Conservation (phyloP, 1,140 invertebrate species). For the Asobara japonica region DNA sequence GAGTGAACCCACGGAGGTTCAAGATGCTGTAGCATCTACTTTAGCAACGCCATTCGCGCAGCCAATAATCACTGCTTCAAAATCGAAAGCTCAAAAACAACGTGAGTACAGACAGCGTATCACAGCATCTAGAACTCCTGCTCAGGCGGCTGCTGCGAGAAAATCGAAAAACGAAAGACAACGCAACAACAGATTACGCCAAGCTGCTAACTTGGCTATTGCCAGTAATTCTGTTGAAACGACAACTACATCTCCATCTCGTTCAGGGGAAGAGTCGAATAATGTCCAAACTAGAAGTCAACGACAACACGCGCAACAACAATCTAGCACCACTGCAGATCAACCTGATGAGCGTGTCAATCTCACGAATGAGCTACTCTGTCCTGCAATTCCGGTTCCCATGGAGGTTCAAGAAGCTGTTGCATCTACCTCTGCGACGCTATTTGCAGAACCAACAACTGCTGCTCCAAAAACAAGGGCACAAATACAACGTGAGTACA, state of each 20-base stretch:
- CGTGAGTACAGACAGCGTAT: constrained; percentile 22
- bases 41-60: neutral
- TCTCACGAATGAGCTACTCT: too few relatives aligned
- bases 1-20: neutral
- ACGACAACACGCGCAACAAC: too few relatives aligned
- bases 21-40: neutral
- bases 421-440: neutral
- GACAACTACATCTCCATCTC: constrained; percentile 6
- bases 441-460: neutral
- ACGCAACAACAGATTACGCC: constrained; percentile 3
- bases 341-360: too few relatives aligned
- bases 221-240: neutral
- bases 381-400: too few relatives aligned
- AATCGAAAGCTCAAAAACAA: constrained; percentile 12
- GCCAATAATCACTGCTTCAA: neutral
- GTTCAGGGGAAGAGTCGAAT: neutral
- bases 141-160: neutral
- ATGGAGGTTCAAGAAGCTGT: neutral
- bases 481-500: constrained; percentile 22
- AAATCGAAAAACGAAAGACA: neutral
- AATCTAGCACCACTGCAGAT: too few relatives aligned
- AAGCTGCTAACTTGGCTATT: constrained; percentile 12
- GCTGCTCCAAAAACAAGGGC: neutral
- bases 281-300: too few relatives aligned
- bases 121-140: constrained; percentile 6